Evolutionary conservation across 1,140 invertebrate species (phyloP).

Genomic region (Saccostrea glomerata): DNA sequence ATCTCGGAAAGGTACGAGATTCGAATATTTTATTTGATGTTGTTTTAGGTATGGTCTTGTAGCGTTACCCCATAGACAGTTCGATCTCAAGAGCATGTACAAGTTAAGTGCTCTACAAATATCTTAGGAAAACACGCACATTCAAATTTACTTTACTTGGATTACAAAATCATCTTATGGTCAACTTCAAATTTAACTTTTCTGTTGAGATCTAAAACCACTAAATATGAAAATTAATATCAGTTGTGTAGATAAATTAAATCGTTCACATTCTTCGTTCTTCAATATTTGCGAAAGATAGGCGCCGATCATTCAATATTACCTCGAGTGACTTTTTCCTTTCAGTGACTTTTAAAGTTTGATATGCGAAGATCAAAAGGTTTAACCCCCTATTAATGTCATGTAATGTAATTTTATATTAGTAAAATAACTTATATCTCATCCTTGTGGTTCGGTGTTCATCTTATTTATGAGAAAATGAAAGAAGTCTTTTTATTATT

Average conservation of each 20-base stretch:
- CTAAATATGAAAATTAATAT: constrained; percentile 35
- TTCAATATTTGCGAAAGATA: constrained; percentile 4
- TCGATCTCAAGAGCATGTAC: neutral
- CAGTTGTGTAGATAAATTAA: constrained; percentile 23
- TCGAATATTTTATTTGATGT: constrained; percentile 37
- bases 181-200: constrained; percentile 38
- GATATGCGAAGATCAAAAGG: constrained; percentile 12
- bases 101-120: constrained; percentile 35
- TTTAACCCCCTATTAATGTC: constrained; percentile 15
- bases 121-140: constrained; percentile 12
- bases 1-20: constrained; percentile 29
- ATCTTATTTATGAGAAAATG: constrained; percentile 18
- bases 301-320: constrained; percentile 5
- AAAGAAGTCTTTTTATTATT: neutral
- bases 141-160: constrained; percentile 24
- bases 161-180: constrained; percentile 38
- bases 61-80: constrained; percentile 20
- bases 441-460: neutral
- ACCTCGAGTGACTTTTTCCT: constrained; percentile 19
- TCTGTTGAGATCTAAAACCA: constrained; percentile 14
- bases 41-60: neutral
- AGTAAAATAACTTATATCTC: neutral
- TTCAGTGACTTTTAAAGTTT: constrained; percentile 21
- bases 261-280: constrained; percentile 15
- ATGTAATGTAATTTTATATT: constrained; percentile 21